Conservation (phyloP, 2,113 vertebrate genomes). For the Ahaetulla prasina region DNA sequence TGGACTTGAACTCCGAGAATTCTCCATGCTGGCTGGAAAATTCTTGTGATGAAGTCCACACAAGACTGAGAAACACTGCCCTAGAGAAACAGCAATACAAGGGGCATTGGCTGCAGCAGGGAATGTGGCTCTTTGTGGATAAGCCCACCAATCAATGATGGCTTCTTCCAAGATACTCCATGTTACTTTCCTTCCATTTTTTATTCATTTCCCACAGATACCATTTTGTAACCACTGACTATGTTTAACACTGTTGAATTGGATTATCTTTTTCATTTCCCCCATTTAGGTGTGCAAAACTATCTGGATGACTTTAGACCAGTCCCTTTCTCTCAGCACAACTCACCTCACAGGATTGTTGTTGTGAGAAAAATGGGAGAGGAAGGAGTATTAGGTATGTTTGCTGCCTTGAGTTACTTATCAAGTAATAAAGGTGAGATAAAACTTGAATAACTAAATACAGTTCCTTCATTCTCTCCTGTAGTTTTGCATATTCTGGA, state of each 20-base stretch:
- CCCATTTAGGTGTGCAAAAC: not conserved
- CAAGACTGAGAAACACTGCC: not conserved
- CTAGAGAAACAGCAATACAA: not conserved
- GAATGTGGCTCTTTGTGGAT: not conserved
- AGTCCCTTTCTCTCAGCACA: not conserved
- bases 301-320: too few relatives aligned
- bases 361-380: not conserved
- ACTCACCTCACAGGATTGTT: not conserved
- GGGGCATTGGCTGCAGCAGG: not conserved
- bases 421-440: not conserved
- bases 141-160: not conserved
- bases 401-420: not conserved
- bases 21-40: not conserved
- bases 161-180: not conserved
- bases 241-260: not conserved
- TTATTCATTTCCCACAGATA: too few relatives aligned
- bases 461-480: not conserved
- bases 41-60: not conserved
- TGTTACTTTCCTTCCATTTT: not conserved
- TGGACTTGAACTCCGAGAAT: not conserved
- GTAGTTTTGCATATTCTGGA: not conserved
- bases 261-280: too few relatives aligned
- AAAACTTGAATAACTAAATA: not conserved
- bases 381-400: not conserved
- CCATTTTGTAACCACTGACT: not conserved